These are phyloP conservation scores for Papilio polytes DNA, from an alignment of 1,140 invertebrate genomes.

Conservation along the genomic window DNA sequence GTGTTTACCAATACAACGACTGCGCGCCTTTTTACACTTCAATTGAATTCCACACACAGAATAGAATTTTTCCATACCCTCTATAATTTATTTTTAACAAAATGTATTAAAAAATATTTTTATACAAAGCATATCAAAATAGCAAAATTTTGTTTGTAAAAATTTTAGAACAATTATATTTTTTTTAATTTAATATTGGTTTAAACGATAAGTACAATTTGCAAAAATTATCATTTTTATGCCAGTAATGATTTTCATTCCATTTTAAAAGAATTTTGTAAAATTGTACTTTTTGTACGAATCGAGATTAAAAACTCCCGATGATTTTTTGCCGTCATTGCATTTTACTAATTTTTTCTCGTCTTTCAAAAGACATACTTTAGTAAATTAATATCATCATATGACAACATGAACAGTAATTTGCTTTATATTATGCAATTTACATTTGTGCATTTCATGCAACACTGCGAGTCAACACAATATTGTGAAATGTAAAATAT, in stretches of 20 bases:
- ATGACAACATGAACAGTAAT: neutral
- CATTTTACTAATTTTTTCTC: too few species aligned
- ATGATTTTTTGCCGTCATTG: neutral
- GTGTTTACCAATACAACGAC: conserved; percentile 74
- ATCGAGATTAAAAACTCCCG: too few species aligned
- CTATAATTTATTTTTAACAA: neutral
- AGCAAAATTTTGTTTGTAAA: neutral
- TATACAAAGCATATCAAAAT: neutral
- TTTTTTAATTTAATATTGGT: too few species aligned
- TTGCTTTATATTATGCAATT: conserved; percentile 10
- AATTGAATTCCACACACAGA: conserved; percentile 48
- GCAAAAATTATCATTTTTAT: too few species aligned
- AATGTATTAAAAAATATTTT: neutral
- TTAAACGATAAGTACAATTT: too few species aligned
- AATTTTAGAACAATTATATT: neutral
- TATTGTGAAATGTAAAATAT: conserved; percentile 11
- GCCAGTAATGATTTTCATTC: too few species aligned
- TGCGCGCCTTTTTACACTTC: conserved; percentile 61
- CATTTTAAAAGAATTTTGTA: too few species aligned
- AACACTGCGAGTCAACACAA: neutral
- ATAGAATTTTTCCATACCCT: neutral
- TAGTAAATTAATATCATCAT: neutral
- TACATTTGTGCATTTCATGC: neutral
- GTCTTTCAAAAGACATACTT: neutral
- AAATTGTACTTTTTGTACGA: too few species aligned